Conservation (phyloP, 2,113 vertebrate species). For the Otolemur garnettii region DNA sequence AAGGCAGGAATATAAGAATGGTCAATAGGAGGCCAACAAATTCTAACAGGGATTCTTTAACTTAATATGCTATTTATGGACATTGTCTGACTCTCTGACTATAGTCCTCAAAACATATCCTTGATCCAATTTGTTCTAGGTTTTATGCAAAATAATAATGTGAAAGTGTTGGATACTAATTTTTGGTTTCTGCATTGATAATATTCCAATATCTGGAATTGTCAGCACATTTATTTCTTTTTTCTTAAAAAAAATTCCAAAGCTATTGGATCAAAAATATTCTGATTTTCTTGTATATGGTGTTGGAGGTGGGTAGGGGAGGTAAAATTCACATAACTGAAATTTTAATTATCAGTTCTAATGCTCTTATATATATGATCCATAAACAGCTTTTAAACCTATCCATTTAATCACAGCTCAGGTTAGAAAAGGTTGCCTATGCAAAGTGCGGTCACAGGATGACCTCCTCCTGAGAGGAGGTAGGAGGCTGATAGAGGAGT, state of each 20-base stretch:
- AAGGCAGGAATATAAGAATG: background rate
- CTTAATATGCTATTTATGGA: background rate
- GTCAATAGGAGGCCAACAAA: background rate
- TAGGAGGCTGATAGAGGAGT: background rate
- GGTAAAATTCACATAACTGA: constrained; percentile 40
- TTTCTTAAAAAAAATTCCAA: background rate
- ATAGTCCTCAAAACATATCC: background rate
- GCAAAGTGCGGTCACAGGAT: background rate
- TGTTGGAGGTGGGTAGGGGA: background rate
- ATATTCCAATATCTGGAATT: constrained; percentile 8
- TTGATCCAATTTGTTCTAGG: constrained; percentile 51
- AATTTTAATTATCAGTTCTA: constrained; percentile 42
- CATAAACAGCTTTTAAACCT: constrained; percentile 38
- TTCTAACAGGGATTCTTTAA: background rate
- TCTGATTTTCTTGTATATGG: background rate
- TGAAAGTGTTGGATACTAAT: constrained; percentile 25
- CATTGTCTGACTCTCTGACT: constrained; percentile 20
- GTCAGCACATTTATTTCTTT: background rate
- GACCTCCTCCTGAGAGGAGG: background rate
- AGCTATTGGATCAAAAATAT: background rate
- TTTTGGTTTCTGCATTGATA: constrained; percentile 56
- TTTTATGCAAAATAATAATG: constrained; percentile 22
- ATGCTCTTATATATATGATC: background rate
- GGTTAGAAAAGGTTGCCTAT: constrained; percentile 13
- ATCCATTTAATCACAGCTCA: constrained; percentile 6